phyloP scores from a whole-genome alignment of 2,888 invertebrate species.

The Parapristionchus giblindavisi region DNA sequence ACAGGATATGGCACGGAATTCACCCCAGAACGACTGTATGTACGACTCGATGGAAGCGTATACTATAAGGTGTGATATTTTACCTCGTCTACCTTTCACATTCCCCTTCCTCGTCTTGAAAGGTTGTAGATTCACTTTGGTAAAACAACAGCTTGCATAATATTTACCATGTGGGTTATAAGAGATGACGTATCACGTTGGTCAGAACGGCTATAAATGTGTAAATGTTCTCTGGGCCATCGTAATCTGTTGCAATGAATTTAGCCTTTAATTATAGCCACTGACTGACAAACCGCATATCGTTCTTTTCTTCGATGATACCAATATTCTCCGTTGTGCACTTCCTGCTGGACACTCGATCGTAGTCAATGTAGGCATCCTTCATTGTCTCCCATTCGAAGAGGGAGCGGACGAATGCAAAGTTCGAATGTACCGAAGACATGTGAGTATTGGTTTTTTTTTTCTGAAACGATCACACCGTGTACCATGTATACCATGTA shows the following conservation, averaged over 20 bases:
- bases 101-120: neutral
- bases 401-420: no score
- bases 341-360: conserved; percentile 18
- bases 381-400: no score
- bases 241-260: neutral
- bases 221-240: neutral
- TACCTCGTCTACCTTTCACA: neutral
- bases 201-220: no score
- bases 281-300: neutral
- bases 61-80: conserved; percentile 21
- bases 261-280: neutral
- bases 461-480: no score
- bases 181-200: no score
- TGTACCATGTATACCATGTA: no score
- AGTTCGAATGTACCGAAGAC: no score
- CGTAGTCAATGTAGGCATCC: neutral
- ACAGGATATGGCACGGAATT: conserved; percentile 23
- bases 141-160: no score
- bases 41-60: conserved; percentile 13
- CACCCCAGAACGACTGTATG: conserved; percentile 11
- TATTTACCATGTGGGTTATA: no score
- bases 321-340: neutral
- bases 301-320: conserved; percentile 23
- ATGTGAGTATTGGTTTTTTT: no score
- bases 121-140: no score